phyloP scores from a whole-genome alignment of 2,888 invertebrate species.

The Apamea sordens region DNA sequence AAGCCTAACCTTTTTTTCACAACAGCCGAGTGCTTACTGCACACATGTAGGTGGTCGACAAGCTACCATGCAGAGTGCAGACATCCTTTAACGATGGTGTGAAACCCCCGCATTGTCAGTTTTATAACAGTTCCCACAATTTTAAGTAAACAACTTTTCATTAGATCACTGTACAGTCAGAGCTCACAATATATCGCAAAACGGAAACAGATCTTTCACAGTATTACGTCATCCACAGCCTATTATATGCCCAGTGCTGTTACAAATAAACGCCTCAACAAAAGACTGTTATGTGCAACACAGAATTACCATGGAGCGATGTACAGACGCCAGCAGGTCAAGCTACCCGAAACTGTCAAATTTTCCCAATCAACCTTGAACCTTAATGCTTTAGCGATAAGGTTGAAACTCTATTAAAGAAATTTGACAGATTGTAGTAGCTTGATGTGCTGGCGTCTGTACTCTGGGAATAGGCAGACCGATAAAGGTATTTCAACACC shows the following conservation, averaged over 20 bases:
- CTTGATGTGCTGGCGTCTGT: too few species aligned
- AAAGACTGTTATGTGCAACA: constrained; percentile 15
- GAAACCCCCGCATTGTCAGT: neutral
- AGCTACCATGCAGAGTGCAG: neutral
- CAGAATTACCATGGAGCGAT: neutral
- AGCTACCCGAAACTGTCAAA: too few species aligned
- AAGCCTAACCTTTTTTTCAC: neutral
- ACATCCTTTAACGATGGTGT: neutral
- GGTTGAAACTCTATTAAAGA: too few species aligned
- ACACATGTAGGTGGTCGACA: too few species aligned
- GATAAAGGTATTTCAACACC: neutral
- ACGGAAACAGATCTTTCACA: constrained; percentile 42
- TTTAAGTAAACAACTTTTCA: constrained; percentile 14
- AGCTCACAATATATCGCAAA: constrained; percentile 33
- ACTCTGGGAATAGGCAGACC: neutral
- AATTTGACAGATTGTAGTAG: too few species aligned
- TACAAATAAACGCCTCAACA: constrained; percentile 36
- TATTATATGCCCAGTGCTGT: constrained; percentile 27
- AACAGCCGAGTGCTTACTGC: too few species aligned
- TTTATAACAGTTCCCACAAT: constrained; percentile 13
- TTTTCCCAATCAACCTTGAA: too few species aligned
- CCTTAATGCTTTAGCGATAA: too few species aligned
- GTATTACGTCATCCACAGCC: constrained; percentile 26
- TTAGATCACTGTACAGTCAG: constrained; percentile 14
- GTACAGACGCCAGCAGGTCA: too few species aligned